Conservation (phyloP, 2,797 vertebrate species). For the Peromyscus melanophrys region DNA sequence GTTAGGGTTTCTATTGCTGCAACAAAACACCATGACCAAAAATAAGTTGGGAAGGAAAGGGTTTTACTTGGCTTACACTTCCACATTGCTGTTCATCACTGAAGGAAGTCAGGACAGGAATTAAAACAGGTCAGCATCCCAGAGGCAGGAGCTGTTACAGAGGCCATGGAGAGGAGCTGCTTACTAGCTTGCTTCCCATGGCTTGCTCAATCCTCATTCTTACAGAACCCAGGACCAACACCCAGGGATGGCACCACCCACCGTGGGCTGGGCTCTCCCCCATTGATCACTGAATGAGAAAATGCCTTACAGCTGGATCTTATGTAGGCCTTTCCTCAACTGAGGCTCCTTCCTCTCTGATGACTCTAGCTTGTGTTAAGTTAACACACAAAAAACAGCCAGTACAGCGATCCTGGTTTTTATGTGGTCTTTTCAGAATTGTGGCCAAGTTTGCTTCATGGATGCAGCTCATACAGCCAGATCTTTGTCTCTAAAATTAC, state of each 20-base stretch:
- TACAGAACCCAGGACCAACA: not conserved
- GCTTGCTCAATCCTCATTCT: not conserved
- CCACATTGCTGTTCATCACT: not conserved
- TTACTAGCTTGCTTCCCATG: not conserved
- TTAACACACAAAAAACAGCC: not conserved
- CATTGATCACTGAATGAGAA: not conserved
- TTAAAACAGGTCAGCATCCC: not conserved
- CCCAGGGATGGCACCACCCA: not conserved
- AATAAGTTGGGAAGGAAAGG: not conserved
- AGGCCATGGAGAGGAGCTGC: not conserved
- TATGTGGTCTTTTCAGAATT: not conserved
- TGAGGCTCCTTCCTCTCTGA: not conserved
- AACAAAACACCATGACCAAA: not conserved
- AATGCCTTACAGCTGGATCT: not conserved
- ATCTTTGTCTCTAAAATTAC: not conserved
- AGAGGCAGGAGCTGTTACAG: not conserved
- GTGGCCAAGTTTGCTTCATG: conserved; percentile 39
- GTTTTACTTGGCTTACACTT: not conserved
- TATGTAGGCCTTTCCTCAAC: not conserved
- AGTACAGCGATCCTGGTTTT: not conserved
- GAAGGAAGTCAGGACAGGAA: not conserved
- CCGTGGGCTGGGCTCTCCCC: not conserved
- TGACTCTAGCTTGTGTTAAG: not conserved
- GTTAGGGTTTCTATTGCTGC: not conserved
- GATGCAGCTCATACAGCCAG: not conserved